phyloP scores from a whole-genome alignment of 2,113 vertebrate species.

The Cyanoramphus novaezelandiae region DNA sequence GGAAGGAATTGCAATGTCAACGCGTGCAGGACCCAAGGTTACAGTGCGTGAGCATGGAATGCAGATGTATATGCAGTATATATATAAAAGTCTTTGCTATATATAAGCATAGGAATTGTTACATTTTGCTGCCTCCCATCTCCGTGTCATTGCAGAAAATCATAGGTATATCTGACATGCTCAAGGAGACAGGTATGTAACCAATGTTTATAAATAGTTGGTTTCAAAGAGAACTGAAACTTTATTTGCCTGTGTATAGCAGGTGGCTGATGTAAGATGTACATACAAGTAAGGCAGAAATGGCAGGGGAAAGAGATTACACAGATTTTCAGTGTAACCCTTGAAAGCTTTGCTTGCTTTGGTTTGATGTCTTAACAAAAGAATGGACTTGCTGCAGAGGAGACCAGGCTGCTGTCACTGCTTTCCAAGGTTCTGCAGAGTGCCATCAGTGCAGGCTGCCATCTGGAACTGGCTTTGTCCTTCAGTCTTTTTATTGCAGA shows the following conservation, averaged over 20 bases:
- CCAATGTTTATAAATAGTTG: background rate
- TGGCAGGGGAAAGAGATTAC: background rate
- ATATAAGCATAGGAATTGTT: background rate
- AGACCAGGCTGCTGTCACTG: background rate
- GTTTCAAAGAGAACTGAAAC: constrained; percentile 1
- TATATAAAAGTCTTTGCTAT: background rate
- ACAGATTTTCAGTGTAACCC: background rate
- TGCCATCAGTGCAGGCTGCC: background rate
- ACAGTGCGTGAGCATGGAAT: background rate
- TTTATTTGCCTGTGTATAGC: background rate
- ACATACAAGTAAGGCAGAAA: background rate
- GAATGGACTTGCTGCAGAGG: background rate
- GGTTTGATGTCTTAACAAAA: background rate
- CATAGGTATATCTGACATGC: background rate
- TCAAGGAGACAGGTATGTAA: background rate
- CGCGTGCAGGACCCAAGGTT: background rate
- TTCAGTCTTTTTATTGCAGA: background rate
- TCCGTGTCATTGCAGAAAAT: background rate
- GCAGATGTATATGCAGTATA: background rate
- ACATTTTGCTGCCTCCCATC: background rate
- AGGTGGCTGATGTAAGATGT: background rate
- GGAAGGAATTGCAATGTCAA: background rate
- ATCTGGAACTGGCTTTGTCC: background rate
- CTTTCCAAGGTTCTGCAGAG: background rate
- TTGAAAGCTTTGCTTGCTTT: background rate